Evolutionary conservation across 2,797 vertebrate genomes (phyloP).

Genomic region (Sciurus vulgaris): DNA sequence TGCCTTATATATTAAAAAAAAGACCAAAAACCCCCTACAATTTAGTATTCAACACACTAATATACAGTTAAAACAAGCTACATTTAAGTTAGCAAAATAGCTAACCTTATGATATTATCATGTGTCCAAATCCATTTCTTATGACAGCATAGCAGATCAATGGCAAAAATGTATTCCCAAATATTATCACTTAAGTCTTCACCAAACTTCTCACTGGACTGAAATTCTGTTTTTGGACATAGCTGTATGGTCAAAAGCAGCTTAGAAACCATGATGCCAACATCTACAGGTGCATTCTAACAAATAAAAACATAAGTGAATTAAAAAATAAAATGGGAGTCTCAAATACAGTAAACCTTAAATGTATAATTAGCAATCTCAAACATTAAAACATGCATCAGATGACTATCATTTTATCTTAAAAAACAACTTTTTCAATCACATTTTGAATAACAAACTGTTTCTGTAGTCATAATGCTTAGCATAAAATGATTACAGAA

Average conservation of each 20-base stretch:
- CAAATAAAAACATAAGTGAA: slow-evolving; percentile 57
- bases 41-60: not conserved
- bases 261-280: slow-evolving; percentile 91
- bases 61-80: not conserved
- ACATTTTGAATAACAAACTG: not conserved
- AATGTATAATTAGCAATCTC: not conserved
- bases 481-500: not conserved
- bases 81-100: not conserved
- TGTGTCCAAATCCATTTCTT: slow-evolving; percentile 96
- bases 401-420: not conserved
- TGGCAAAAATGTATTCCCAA: slow-evolving; percentile 94
- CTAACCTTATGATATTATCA: slow-evolving; percentile 93
- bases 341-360: too few species aligned
- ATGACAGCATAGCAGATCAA: slow-evolving; percentile 94
- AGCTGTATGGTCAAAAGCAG: slow-evolving; percentile 91
- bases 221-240: slow-evolving; percentile 90
- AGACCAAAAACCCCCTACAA: not conserved
- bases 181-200: slow-evolving; percentile 91
- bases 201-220: slow-evolving; percentile 90
- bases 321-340: not conserved
- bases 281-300: slow-evolving; percentile 92
- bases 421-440: not conserved
- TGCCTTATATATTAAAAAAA: too few species aligned
- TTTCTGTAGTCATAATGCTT: not conserved
- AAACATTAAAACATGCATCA: not conserved